Evolutionary conservation across 2,888 invertebrate genomes (phyloP), one percentile per base, ranked within the genome.

Genomic region (Cephalotes varians): DNA sequence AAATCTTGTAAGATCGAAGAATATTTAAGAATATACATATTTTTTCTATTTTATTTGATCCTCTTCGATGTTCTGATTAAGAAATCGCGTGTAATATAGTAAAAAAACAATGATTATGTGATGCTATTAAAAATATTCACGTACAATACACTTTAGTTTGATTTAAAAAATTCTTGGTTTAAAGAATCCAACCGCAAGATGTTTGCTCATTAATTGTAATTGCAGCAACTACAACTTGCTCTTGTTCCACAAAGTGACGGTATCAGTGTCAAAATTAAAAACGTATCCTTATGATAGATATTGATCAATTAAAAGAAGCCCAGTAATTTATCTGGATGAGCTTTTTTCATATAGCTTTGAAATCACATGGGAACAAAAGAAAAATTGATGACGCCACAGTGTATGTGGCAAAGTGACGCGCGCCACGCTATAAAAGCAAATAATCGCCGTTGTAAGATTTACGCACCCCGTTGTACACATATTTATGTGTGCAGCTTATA

Each of bases 91-190:
- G 34, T 56, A 28, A 56, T 2, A 47, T 76, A 67, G 62, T 80
- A 71, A 74, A 54, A 72, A 72, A 79, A 72, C 82, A 79, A 85
- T 81, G 88, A 83, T 85, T 89, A 88, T 85, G 84, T 88, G 87
- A 88, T 58, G 81, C 85, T 79, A 84, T 88, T 88, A 85, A 88
- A 82, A 82, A 74, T 73, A 83, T 60, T 81, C 65, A 56, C 58
- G 44, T 40, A 67, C 65, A 40, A 71, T 56, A 12, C 25, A 21
- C 12, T 67, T 31, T 47, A 15, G 25, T 40, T n/a, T n/a, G n/a
- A n/a, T n/a, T n/a, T n/a, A n/a, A n/a, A n/a, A n/a, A n/a, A n/a
- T n/a, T n/a, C n/a, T 54, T 31, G 64, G 7, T 47, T 47, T 15
- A 18, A 62, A 71, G 58, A 64, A 67, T 56, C 49, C 25, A 60